Base-by-base conservation (phyloP, 2,113 vertebrate species). In the Orthonyx spaldingii region DNA sequence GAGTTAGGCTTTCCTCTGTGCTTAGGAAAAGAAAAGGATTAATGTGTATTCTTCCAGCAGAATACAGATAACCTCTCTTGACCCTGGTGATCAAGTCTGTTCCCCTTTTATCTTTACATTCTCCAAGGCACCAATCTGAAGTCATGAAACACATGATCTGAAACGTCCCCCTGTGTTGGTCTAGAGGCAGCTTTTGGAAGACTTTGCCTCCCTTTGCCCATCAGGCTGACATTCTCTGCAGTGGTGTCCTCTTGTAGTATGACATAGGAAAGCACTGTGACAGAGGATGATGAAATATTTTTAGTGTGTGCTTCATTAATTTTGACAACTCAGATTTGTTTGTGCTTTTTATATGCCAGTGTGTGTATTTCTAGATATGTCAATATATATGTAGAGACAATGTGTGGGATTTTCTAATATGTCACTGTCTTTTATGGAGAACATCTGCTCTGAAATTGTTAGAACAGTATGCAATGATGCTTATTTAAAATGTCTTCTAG, bases 321-420 rank as follows among this genome's bases (percentile, higher is more conserved):
- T 86, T 92, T 95, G 83, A 74, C 90, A 92, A 74, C 68, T 90
- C 23, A 15, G n/a, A 84, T 94, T 93, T 97, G 82, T 90, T 95
- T 93, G 76, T 86, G 47, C 71, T 88, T 95, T 69, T 86, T 88
- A 50, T 77, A 22, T 63, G 37, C 46, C 55, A 80, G 13, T 33
- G 37, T 93, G 61, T 86, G 20, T 92, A 83, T 95, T 93, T 80
- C 83, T 92, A 32, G 83, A 64, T 82, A 66, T 88, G 59, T 93
- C 75, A 93, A 61, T 94, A 65, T 94, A 85, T 90, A 95, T 84
- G 68, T 92, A 53, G 79, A 88, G 68, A 77, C 70, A 94, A 53
- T 70, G 79, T 93, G 90, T 72, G 84, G 84, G 50, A 3, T 15
- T 82, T 87, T 95, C 84, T 95, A 64, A 68, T 94, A 81, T 93